Evolutionary conservation across 2,797 vertebrate genomes (phyloP).

Genomic region (Gallirallus australis): DNA sequence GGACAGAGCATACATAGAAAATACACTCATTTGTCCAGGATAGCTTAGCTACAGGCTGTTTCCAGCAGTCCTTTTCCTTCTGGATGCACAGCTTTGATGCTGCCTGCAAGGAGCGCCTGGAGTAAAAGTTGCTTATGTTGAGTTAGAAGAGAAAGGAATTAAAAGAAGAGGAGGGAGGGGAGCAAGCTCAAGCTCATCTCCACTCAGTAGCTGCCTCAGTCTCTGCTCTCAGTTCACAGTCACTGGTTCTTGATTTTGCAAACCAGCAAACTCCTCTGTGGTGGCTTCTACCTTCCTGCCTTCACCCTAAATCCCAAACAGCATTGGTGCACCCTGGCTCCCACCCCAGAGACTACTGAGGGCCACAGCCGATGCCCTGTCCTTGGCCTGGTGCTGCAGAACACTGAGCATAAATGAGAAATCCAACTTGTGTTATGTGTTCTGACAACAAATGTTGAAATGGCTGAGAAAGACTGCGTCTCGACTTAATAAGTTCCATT

Average conservation of each 20-base stretch:
- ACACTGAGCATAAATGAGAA: background rate
- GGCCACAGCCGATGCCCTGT: rapidly evolving
- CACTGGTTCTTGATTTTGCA: background rate
- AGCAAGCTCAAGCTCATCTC: background rate
- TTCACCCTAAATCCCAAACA: background rate
- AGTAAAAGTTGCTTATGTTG: conserved; percentile 6
- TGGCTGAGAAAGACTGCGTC: background rate
- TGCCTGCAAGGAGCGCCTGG: background rate
- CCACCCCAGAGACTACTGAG: background rate
- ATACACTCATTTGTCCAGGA: background rate
- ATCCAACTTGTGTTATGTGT: rapidly evolving
- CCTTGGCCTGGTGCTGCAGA: background rate
- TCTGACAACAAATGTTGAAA: rapidly evolving
- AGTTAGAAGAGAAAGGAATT: background rate
- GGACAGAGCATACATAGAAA: background rate
- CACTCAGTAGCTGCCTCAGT: background rate
- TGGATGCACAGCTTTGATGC: conserved; percentile 33
- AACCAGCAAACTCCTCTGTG: background rate
- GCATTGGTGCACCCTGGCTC: rapidly evolving
- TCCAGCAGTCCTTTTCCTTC: conserved; percentile 44
- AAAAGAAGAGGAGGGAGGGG: background rate
- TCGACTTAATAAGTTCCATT: background rate
- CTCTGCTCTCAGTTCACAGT: too few relatives aligned
- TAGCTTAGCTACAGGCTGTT: conserved; percentile 16
- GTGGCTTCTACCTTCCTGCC: background rate